phyloP scores from a whole-genome alignment of 2,113 vertebrate genomes.

The Urocolius indicus region DNA sequence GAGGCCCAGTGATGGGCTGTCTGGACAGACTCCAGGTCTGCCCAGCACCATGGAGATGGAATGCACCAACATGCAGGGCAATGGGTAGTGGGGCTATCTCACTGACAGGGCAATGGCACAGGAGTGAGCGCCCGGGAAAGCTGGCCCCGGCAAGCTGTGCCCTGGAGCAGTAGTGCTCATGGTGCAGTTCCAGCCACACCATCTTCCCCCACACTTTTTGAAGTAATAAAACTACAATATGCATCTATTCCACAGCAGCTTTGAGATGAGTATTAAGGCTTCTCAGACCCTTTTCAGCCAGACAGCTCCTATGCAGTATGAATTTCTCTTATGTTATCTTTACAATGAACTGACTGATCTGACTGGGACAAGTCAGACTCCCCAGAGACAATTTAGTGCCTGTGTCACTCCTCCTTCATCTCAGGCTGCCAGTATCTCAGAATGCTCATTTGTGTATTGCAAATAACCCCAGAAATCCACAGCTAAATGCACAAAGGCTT shows the following conservation, averaged over 20 bases:
- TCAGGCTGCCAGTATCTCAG: neutral
- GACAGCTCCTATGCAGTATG: neutral
- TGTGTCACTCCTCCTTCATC: neutral
- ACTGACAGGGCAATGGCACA: too few species aligned
- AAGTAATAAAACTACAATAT: neutral
- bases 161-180: neutral
- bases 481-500: neutral
- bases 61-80: neutral
- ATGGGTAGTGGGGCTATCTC: neutral
- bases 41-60: rapidly evolving
- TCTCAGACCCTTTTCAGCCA: neutral
- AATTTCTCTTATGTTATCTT: neutral
- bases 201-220: neutral
- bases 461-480: neutral
- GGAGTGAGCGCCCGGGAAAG: neutral
- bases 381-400: neutral
- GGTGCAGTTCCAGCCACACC: neutral
- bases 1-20: too few species aligned
- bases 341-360: neutral
- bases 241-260: neutral
- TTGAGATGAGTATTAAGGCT: neutral
- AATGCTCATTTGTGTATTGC: neutral
- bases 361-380: neutral
- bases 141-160: neutral
- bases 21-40: neutral